phyloP scores from a whole-genome alignment of 2,113 vertebrate species.

The Pongo abelii region DNA sequence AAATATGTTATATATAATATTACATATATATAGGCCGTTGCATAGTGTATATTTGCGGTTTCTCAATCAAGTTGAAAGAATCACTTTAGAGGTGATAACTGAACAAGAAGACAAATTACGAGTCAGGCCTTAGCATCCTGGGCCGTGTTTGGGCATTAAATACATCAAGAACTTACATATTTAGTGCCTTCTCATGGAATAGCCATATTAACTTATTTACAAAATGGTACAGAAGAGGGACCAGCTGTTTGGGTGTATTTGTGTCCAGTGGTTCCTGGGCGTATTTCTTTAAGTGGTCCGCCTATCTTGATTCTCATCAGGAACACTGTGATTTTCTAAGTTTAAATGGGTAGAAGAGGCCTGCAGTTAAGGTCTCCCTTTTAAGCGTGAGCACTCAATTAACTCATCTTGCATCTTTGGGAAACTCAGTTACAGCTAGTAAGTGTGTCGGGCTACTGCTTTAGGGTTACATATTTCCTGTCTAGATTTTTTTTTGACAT shows the following conservation, averaged over 20 bases:
- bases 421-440: constrained; percentile 78
- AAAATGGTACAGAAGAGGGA: background rate
- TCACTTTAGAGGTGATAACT: background rate
- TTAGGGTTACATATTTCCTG: constrained; percentile 77
- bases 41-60: background rate
- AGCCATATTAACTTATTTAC: background rate
- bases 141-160: background rate
- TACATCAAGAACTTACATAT: background rate
- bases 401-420: constrained; percentile 74
- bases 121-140: background rate
- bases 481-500: constrained; percentile 77
- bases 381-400: constrained; percentile 74
- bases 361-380: constrained; percentile 72
- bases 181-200: background rate
- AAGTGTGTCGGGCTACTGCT: constrained; percentile 66
- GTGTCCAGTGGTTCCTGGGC: background rate
- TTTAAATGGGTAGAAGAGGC: constrained; percentile 64
- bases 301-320: background rate
- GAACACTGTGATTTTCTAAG: constrained; percentile 64
- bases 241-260: background rate
- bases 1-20: background rate
- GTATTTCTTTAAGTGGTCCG: background rate
- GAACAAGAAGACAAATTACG: background rate
- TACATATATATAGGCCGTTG: background rate
- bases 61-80: background rate